A percentile compares a stretch with the other conserved stretches of the same genome.
Conservation (phyloP, 2,888 invertebrate genomes). For the Sinelater perroti region DNA sequence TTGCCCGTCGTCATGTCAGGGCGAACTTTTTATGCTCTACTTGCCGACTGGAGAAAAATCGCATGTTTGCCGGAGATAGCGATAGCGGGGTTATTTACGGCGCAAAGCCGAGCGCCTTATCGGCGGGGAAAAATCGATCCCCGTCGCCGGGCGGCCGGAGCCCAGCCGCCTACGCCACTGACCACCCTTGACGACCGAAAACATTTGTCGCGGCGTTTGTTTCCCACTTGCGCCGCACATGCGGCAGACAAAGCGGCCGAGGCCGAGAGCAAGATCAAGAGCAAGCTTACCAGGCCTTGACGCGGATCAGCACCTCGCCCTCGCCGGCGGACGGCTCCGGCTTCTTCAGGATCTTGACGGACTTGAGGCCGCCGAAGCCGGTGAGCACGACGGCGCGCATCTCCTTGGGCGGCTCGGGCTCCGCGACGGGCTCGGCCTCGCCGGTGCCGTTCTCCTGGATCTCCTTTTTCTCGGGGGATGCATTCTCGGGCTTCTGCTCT, state of each 20-base stretch:
- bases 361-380: constrained; percentile 86
- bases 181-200: constrained; percentile 9
- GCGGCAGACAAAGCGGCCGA: not conserved
- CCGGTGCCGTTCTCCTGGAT: constrained; percentile 61
- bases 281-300: constrained; percentile 83
- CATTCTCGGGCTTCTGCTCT: constrained; percentile 47
- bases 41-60: too few relatives aligned
- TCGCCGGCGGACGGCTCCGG: constrained; percentile 76
- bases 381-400: constrained; percentile 86
- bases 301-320: constrained; percentile 82
- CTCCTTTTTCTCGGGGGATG: constrained; percentile 47
- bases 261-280: constrained; percentile 7
- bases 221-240: not conserved
- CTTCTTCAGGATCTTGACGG: constrained; percentile 83
- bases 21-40: too few relatives aligned
- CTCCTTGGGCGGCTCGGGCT: constrained; percentile 73
- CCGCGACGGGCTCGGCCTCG: constrained; percentile 56
- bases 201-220: too few relatives aligned
- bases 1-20: too few relatives aligned
- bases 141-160: too few relatives aligned
- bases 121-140: too few relatives aligned
- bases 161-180: constrained; percentile 11
- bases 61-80: too few relatives aligned
- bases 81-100: too few relatives aligned
- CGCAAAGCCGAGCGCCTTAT: too few relatives aligned